Percentiles rank a stretch among this genome's conserved stretches.
phyloP scores from a whole-genome alignment of 2,888 invertebrate genomes.

The Noctua fimbriata region DNA sequence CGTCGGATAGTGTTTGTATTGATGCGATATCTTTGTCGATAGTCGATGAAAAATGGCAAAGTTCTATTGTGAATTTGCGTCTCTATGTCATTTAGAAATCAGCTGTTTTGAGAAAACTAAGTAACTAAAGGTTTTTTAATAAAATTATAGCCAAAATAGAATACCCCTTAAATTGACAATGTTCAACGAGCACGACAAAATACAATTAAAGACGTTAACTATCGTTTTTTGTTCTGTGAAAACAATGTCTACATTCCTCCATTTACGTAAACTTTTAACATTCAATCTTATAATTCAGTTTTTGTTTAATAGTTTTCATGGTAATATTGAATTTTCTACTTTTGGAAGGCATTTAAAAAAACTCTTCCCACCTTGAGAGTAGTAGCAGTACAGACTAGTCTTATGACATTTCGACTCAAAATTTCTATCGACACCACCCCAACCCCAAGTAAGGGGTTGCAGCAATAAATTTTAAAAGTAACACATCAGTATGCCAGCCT shows the following conservation, averaged over 20 bases:
- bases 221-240: neutral
- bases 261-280: neutral
- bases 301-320: too few species aligned
- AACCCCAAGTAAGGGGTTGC: constrained; percentile 71
- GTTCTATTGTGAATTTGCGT: constrained; percentile 12
- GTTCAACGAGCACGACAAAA: neutral
- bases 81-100: neutral
- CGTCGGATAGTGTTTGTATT: constrained; percentile 73
- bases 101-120: neutral
- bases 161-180: neutral
- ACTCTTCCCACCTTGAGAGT: neutral
- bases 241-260: neutral
- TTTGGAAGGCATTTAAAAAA: neutral
- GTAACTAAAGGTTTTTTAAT: neutral
- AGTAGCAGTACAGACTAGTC: neutral
- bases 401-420: constrained; percentile 7
- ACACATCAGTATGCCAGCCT: constrained; percentile 87
- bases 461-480: constrained; percentile 88
- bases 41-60: constrained; percentile 60
- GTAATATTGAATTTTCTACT: too few species aligned
- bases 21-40: constrained; percentile 71
- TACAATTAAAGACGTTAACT: neutral
- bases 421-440: constrained; percentile 60
- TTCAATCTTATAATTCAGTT: too few species aligned
- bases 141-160: too few species aligned